These are phyloP conservation scores for Cynoglossus semilaevis DNA, from an alignment of 2,113 vertebrate species.

Conservation along the genomic window DNA sequence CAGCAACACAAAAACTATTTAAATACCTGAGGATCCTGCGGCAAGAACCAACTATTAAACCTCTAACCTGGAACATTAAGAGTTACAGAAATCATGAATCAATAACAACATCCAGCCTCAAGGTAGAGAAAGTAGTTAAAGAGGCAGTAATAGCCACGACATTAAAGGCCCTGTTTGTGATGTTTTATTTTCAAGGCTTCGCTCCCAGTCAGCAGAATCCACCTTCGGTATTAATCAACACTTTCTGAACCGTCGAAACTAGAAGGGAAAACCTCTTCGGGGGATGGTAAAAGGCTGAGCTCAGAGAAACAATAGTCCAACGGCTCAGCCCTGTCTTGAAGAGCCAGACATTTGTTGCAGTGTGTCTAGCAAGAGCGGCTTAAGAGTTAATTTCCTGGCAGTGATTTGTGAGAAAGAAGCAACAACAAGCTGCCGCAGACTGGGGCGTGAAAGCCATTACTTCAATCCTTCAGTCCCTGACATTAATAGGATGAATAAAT, in stretches of 20 bases:
- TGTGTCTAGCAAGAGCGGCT: conserved; percentile 45
- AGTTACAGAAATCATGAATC: background rate
- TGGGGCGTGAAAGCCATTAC: conserved; percentile 66
- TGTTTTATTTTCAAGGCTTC: conserved; percentile 16
- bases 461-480: conserved; percentile 70
- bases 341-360: conserved; percentile 49
- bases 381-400: conserved; percentile 71
- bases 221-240: conserved; percentile 47
- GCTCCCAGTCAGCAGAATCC: conserved; percentile 15
- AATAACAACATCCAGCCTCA: conserved; percentile 10
- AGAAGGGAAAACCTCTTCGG: conserved; percentile 41
- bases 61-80: background rate
- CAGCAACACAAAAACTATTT: too few species aligned
- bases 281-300: conserved; percentile 21
- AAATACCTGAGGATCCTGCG: too few species aligned
- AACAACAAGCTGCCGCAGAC: conserved; percentile 62
- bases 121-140: background rate
- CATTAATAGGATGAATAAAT: conserved; percentile 76
- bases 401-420: conserved; percentile 61
- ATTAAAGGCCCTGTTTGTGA: conserved; percentile 4
- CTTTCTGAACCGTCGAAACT: conserved; percentile 37
- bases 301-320: conserved; percentile 35
- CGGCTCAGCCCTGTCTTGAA: conserved; percentile 24
- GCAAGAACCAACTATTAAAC: background rate
- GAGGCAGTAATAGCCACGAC: conserved; percentile 2